Evolutionary conservation across 2,888 invertebrate genomes (phyloP), one percentile per base, ranked within the genome.

Genomic region (Clusia tigrina): DNA sequence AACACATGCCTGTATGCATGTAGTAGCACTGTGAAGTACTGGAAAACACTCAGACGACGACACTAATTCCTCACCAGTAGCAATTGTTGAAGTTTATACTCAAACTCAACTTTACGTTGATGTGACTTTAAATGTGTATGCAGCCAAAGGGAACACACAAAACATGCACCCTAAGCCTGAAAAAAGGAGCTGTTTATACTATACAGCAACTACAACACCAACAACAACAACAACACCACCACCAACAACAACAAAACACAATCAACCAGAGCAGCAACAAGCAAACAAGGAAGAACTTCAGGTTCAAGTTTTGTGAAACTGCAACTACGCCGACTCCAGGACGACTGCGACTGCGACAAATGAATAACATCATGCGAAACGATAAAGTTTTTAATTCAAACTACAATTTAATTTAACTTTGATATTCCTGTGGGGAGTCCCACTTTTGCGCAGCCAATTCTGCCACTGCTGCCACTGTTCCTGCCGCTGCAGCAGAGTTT

Each of bases 351-450:
- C 42, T 15, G 42, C 42, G n/a, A n/a, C 42, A 22, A 9, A 26
- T 18, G 58, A 58, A 66, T 53, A 63, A 42, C 58, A 57, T 15
- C 25, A 26, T 37, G 51, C 56, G 61, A 62, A 70, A 73, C 69
- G 78, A 74, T 72, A 78, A 82, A 82, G 75, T 81, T 81, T 80
- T 72, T 71, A 71, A 78, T 76, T 75, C 70, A 78, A 81, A 81
- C 80, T 81, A 75, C 79, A 81, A 82, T 81, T 81, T 81, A 81
- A 81, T 81, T 81, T 81, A 82, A 80, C 76, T 81, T 81, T 81
- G 75, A 78, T 79, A 76, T 78, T 76, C 75, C 76, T 75, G 37
- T 65, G 62, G 67, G 69, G 66, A 63, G 61, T 67, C 60, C 5
- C 15, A 22, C 20, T 9, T 38, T 38, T 1, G 9, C 77, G 76